phyloP scores from a whole-genome alignment of 37 sponge, comb jelly and placozoan genomes.

The Geodia barretti region DNA sequence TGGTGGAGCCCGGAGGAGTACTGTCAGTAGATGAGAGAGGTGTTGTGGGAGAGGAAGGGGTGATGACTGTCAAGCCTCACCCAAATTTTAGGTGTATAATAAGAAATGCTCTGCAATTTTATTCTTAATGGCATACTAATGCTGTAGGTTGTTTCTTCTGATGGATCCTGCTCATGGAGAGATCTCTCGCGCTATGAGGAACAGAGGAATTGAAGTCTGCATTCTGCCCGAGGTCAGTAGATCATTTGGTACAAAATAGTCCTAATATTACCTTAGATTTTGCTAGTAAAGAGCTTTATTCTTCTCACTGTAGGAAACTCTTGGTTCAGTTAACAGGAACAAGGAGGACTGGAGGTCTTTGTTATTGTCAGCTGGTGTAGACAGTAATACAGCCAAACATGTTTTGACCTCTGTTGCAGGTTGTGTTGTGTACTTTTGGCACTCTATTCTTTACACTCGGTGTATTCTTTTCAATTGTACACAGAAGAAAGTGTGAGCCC shows the following conservation, averaged over 20 bases:
- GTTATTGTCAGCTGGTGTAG: not conserved
- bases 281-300: no score
- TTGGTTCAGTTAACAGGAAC: not conserved
- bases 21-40: slow-evolving; percentile 91
- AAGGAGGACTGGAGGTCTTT: not conserved
- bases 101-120: not conserved
- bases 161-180: slow-evolving; percentile 94
- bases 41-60: slow-evolving; percentile 49
- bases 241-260: not conserved
- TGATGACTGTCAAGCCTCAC: slow-evolving; percentile 79
- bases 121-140: not conserved
- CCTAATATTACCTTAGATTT: not conserved
- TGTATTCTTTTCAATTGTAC: no score
- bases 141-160: slow-evolving; percentile 82
- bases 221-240: slow-evolving; percentile 50
- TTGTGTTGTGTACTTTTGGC: no score
- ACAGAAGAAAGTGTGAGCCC: not conserved
- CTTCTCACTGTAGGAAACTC: not conserved
- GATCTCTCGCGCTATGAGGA: slow-evolving; percentile 95
- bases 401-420: no score
- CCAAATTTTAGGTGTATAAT: slow-evolving; percentile 80
- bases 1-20: slow-evolving; percentile 88
- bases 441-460: no score
- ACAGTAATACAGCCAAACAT: not conserved
- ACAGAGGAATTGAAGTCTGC: slow-evolving; percentile 91